phyloP scores from a whole-genome alignment of 2,113 vertebrate genomes.

The Callithrix jacchus region DNA sequence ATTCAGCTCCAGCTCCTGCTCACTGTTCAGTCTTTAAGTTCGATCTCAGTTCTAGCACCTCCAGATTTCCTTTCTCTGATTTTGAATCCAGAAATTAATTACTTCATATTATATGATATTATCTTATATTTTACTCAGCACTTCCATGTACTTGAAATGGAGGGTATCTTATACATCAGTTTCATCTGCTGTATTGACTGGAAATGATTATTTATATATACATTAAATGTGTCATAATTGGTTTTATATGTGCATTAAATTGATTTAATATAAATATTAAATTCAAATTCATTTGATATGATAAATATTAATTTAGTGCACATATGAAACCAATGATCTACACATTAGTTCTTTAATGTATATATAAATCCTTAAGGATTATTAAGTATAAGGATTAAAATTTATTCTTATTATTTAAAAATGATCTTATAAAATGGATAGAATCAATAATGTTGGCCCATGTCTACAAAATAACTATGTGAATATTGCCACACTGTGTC shows the following conservation, averaged over 20 bases:
- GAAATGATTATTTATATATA: not conserved
- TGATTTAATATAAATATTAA: too few species aligned
- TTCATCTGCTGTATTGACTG: not conserved
- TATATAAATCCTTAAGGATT: not conserved
- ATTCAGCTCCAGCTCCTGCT: not conserved
- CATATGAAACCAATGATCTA: not conserved
- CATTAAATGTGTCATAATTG: too few species aligned
- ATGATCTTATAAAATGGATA: not conserved
- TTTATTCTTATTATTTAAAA: not conserved
- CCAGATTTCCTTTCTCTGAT: not conserved
- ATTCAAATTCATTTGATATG: too few species aligned
- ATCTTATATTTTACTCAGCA: not conserved
- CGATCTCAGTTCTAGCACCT: not conserved
- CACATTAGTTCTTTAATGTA: not conserved
- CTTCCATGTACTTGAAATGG: not conserved
- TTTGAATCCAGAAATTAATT: not conserved
- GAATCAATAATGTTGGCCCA: not conserved
- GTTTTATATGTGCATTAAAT: too few species aligned
- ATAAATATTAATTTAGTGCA: too few species aligned
- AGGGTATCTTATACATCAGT: not conserved
- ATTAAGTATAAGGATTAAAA: too few species aligned
- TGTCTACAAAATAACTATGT: not conserved
- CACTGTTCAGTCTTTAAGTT: not conserved
- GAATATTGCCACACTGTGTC: not conserved
- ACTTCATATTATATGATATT: not conserved